Conservation (phyloP, 2,113 vertebrate species). For the Rafetus swinhoei region DNA sequence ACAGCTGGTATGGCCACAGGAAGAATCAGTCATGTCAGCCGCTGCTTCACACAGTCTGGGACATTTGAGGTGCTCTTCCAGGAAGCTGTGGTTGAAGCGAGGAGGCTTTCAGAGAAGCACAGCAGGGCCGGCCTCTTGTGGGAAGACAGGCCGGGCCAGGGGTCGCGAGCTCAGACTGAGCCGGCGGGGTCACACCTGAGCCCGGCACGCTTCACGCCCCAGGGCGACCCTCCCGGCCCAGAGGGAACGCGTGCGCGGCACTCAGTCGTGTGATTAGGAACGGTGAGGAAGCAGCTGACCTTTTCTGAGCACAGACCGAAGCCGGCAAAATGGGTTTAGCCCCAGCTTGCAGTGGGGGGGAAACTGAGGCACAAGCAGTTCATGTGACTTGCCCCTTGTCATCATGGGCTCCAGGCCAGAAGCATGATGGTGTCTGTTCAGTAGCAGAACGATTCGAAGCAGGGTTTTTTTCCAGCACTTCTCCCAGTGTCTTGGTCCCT, state of each 20-base stretch:
- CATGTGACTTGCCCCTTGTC: not conserved
- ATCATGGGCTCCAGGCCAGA: not conserved
- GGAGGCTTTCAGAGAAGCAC: not conserved
- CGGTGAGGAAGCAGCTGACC: not conserved
- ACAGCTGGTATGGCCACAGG: not conserved
- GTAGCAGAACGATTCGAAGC: not conserved
- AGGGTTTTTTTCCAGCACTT: not conserved
- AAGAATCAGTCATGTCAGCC: not conserved
- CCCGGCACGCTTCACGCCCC: not conserved
- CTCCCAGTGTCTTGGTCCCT: not conserved
- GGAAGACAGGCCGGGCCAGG: not conserved
- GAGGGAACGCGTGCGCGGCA: not conserved
- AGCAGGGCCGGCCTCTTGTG: not conserved
- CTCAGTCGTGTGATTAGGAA: not conserved
- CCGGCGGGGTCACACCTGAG: not conserved
- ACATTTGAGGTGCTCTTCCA: not conserved
- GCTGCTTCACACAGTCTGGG: not conserved
- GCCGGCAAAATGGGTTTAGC: not conserved
- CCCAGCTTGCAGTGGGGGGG: not conserved
- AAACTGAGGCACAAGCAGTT: not conserved
- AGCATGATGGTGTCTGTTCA: not conserved
- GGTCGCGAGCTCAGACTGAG: not conserved
- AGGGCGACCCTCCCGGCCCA: not conserved
- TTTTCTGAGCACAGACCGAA: not conserved
- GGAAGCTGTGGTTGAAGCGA: not conserved